phyloP scores from a whole-genome alignment of 64 coral and sea anemone genomes.

The Stylophora pistillata region DNA sequence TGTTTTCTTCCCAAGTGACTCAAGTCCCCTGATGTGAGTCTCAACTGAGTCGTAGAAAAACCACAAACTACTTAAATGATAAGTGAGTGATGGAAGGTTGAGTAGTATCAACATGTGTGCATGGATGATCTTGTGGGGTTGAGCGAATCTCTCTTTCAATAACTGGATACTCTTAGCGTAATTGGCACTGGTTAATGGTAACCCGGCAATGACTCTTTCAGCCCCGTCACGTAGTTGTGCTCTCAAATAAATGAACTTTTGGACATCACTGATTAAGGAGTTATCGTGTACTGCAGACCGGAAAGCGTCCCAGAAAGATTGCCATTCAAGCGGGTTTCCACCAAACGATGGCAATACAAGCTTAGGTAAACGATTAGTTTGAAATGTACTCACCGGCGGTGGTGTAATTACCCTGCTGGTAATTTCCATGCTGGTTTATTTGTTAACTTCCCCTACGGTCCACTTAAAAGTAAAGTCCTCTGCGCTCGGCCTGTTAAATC shows the following conservation, averaged over 20 bases:
- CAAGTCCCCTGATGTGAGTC: constrained; percentile 60
- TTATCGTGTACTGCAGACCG: constrained; percentile 34
- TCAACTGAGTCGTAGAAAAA: constrained; percentile 61
- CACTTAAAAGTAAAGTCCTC: too few relatives aligned
- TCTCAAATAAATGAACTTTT: constrained; percentile 56
- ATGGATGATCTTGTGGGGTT: constrained; percentile 43
- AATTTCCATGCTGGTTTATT: too few relatives aligned
- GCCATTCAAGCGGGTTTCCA: constrained; percentile 48
- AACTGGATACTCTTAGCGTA: constrained; percentile 27
- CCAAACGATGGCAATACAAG: constrained; percentile 19
- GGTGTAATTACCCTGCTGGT: too few relatives aligned
- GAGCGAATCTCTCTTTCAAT: constrained; percentile 49
- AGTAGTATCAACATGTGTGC: constrained; percentile 33
- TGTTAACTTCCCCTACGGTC: too few relatives aligned
- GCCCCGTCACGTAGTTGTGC: constrained; percentile 31
- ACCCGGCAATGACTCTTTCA: constrained; percentile 27
- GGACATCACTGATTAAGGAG: constrained; percentile 12
- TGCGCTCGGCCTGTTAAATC: too few relatives aligned
- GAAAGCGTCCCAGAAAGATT: constrained; percentile 56
- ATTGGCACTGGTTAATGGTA: constrained; percentile 7
- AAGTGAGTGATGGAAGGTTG: constrained; percentile 24
- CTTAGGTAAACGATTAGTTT: constrained; percentile 12
- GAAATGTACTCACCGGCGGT: too few relatives aligned
- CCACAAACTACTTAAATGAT: constrained; percentile 27
- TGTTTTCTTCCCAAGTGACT: constrained; percentile 39